Percentiles rank a stretch among this genome's conserved stretches.
Conservation (phyloP, 2,113 vertebrate species). For the Rhynchomys soricoides region DNA sequence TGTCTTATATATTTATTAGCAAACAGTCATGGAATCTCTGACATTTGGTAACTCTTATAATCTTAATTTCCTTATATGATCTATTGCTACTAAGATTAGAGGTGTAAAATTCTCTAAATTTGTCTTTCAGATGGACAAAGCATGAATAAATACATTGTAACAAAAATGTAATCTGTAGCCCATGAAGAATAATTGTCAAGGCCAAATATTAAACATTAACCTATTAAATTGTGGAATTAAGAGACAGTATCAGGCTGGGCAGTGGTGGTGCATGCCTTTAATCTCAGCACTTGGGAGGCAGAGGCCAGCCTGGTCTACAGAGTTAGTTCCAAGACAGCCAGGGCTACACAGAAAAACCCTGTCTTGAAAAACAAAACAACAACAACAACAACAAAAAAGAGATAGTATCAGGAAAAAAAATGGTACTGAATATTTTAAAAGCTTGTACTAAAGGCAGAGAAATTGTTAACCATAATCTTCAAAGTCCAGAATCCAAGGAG, state of each 20-base stretch:
- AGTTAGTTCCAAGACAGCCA: no score
- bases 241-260: background rate
- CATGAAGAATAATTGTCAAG: background rate
- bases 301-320: no score
- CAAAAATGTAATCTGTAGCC: background rate
- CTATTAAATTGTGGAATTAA: background rate
- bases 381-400: no score
- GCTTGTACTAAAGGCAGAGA: background rate
- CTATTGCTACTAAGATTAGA: background rate
- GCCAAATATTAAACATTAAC: background rate
- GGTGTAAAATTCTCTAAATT: background rate
- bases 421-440: background rate
- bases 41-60: background rate
- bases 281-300: no score
- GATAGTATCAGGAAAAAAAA: background rate
- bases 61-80: background rate
- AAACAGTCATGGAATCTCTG: background rate
- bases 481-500: background rate
- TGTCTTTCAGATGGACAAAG: constrained; percentile 8
- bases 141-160: constrained; percentile 8
- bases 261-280: no score
- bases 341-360: no score
- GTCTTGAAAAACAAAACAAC: no score
- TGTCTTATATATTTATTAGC: background rate
- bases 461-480: background rate